A percentile compares a stretch with the other conserved stretches of the same genome.
Conservation (phyloP, 2,888 invertebrate species). For the Drosophila parthenogenetica region DNA sequence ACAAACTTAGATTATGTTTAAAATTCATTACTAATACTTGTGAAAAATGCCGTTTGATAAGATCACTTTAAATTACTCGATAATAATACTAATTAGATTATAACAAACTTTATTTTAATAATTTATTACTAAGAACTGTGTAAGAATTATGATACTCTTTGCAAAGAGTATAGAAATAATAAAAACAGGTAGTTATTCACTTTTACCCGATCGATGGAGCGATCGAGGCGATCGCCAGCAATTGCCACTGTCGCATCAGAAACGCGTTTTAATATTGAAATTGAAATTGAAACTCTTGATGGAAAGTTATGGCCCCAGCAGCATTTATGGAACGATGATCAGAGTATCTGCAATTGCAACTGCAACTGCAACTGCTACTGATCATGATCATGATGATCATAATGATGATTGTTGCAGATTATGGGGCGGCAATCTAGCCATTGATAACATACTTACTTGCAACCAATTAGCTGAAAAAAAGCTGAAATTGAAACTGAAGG, state of each 20-base stretch:
- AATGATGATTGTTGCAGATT: conserved; percentile 71
- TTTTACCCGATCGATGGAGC: conserved; percentile 43
- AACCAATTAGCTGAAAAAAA: conserved; percentile 18
- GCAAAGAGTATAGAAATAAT: neutral
- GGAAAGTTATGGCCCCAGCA: conserved; percentile 70
- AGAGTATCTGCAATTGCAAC: neutral
- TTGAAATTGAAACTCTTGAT: conserved; percentile 74
- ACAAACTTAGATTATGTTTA: too few species aligned
- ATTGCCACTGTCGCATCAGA: conserved; percentile 59
- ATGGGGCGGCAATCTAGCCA: conserved; percentile 74
- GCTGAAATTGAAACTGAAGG: conserved; percentile 12
- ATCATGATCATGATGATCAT: conserved; percentile 24
- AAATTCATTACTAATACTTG: too few species aligned
- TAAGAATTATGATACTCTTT: neutral
- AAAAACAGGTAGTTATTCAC: conserved; percentile 60
- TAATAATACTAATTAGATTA: too few species aligned
- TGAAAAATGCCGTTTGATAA: too few species aligned
- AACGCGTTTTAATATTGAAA: conserved; percentile 65
- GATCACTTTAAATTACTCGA: too few species aligned
- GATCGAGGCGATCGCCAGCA: conserved; percentile 31
- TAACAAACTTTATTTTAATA: too few species aligned
- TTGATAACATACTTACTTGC: conserved; percentile 63
- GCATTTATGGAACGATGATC: conserved; percentile 44
- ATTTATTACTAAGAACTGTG: too few species aligned
- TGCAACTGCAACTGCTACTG: conserved; percentile 3